A percentile compares a stretch with the other conserved stretches of the same genome.
phyloP scores from a whole-genome alignment of 2,888 invertebrate genomes.

The Parnassius glacialis region DNA sequence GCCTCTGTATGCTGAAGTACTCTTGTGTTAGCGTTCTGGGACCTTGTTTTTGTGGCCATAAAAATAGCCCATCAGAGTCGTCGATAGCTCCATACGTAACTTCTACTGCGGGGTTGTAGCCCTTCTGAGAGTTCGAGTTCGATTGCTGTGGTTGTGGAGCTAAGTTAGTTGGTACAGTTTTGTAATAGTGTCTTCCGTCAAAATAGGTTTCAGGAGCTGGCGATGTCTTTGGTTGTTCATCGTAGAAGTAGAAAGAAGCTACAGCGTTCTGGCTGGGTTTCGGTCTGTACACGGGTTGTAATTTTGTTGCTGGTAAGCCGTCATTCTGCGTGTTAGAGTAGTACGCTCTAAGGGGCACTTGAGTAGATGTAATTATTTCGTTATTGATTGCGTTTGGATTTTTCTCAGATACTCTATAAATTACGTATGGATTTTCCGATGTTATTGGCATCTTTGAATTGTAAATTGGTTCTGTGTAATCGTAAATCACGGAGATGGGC shows the following conservation, averaged over 20 bases:
- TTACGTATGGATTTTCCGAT: slow-evolving; percentile 72
- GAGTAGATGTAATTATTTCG: slow-evolving; percentile 79
- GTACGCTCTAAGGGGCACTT: slow-evolving; percentile 82
- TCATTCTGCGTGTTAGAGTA: slow-evolving; percentile 80
- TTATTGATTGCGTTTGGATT: slow-evolving; percentile 50
- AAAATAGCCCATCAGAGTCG: slow-evolving; percentile 68
- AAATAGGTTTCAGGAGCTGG: slow-evolving; percentile 78
- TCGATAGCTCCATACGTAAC: slow-evolving; percentile 72
- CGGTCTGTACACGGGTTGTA: slow-evolving; percentile 72
- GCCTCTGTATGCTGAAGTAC: slow-evolving; percentile 77
- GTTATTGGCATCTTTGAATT: slow-evolving; percentile 67
- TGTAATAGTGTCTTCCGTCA: slow-evolving; percentile 72
- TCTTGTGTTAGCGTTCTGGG: slow-evolving; percentile 75
- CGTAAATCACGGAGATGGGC: slow-evolving; percentile 73
- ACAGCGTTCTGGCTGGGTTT: slow-evolving; percentile 70
- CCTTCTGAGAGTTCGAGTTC: slow-evolving; percentile 55
- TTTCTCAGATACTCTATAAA: slow-evolving; percentile 76
- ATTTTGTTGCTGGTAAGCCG: slow-evolving; percentile 76
- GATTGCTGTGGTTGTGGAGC: slow-evolving; percentile 47
- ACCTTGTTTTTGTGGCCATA: slow-evolving; percentile 77
- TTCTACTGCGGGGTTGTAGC: slow-evolving; percentile 63
- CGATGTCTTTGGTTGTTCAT: slow-evolving; percentile 81
- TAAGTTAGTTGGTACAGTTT: slow-evolving; percentile 56
- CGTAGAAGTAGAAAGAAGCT: slow-evolving; percentile 85
- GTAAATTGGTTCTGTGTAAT: slow-evolving; percentile 69